phyloP scores from a whole-genome alignment of 2,113 vertebrate species.

The Clarias macrocephalus region DNA sequence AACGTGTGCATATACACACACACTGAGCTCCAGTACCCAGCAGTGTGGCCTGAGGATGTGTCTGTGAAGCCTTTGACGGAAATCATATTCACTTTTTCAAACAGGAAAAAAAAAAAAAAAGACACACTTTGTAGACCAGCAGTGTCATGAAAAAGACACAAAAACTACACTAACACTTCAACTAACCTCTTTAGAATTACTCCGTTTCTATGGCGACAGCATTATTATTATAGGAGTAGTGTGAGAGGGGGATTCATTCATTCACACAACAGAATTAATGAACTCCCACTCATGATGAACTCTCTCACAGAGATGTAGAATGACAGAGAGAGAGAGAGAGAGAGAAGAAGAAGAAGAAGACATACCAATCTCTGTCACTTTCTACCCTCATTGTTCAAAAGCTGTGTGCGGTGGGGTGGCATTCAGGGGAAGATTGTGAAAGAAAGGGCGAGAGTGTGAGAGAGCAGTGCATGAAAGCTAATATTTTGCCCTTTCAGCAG shows the following conservation, averaged over 20 bases:
- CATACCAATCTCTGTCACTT: constrained; percentile 14
- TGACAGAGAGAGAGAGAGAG: constrained; percentile 18
- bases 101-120: not conserved
- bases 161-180: constrained; percentile 31
- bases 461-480: constrained; percentile 59
- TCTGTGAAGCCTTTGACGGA: constrained; percentile 9
- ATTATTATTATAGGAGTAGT: constrained; percentile 84
- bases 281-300: constrained; percentile 81
- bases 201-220: constrained; percentile 82
- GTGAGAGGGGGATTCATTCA: constrained; percentile 83
- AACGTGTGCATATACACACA: not conserved
- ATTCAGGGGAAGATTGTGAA: constrained; percentile 78
- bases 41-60: constrained; percentile 1
- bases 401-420: constrained; percentile 44
- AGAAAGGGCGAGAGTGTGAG: constrained; percentile 65
- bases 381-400: constrained; percentile 41
- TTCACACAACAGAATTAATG: constrained; percentile 85
- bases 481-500: constrained; percentile 55
- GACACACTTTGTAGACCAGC: constrained; percentile 2
- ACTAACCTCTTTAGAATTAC: constrained; percentile 81
- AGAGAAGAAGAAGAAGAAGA: constrained; percentile 24
- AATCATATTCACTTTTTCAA: not conserved
- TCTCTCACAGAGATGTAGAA: constrained; percentile 61
- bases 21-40: not conserved
- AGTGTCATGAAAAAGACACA: constrained; percentile 10